Base-by-base conservation (phyloP, 2,113 vertebrate genomes). In the Papio anubis region DNA sequence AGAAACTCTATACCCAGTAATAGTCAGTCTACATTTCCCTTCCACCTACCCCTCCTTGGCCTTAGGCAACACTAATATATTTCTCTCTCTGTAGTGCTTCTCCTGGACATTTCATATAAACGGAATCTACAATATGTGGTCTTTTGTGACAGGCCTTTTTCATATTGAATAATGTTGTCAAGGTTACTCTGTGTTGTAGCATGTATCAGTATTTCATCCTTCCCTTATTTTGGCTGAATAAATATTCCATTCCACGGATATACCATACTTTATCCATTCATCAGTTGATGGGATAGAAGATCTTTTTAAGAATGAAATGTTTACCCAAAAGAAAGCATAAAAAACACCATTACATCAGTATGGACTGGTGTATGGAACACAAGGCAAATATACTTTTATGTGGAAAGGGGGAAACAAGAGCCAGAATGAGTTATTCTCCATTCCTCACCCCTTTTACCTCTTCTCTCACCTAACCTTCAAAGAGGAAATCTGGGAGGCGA, bases 231-330 rank as follows among this genome's bases (percentile, higher is more conserved):
- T 25, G 1, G 45, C n/a, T 38, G 40, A 88, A 45, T 91, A 52
- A 55, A 52, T 32, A 76, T 40, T 85, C 21, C 70, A 35, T 50
- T 75, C 35, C 48, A 91, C 30, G 57, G 30, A 72, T 83, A 83
- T 45, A 84, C 7, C 45, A 73, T 30, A 50, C 52, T 85, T 40
- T 75, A 80, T 66, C 40, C 18, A 59, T 61, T 93, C 14, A 1
- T 93, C 57, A 89, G 73, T n/a, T 23, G 85, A 90, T 90, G 64
- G 10, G 18, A 66, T 17, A 76, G 72, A 93, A 84, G 50, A 35
- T 85, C 35, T 35, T 48, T 91, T 85, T 92, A 35, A 94, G 79
- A 97, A 81, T 85, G 20, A 79, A 92, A 57, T 35, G 13, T 73
- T 90, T 45, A 64, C n/a, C 10, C 45, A 83, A 84, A 79, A 38